Evolutionary conservation across 2,113 vertebrate species (phyloP).

Genomic region (Pteronura brasiliensis): DNA sequence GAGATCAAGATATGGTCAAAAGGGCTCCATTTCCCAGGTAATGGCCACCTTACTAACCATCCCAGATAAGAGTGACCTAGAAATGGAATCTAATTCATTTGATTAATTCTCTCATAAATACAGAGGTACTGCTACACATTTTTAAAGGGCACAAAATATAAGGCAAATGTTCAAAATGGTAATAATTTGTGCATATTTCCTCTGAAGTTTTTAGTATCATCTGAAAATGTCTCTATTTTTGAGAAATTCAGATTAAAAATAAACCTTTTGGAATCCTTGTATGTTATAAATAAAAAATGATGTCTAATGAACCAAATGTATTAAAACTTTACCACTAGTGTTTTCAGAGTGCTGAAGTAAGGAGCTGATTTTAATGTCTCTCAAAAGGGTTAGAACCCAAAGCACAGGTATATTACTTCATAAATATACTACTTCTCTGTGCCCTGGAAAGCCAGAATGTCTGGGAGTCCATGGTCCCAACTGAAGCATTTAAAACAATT

Average conservation of each 20-base stretch:
- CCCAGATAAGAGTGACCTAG: neutral
- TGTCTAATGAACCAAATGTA: neutral
- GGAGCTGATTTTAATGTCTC: neutral
- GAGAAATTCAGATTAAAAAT: neutral
- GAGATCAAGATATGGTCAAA: slow-evolving; percentile 57
- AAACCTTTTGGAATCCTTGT: neutral
- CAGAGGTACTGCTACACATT: neutral
- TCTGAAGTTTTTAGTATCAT: neutral
- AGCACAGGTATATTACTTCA: neutral
- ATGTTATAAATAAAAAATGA: neutral
- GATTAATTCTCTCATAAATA: slow-evolving; percentile 26
- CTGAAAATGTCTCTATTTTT: slow-evolving; percentile 1
- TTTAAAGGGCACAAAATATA: neutral
- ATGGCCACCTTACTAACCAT: neutral
- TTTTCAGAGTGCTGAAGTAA: neutral
- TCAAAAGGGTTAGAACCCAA: neutral
- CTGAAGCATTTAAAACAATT: neutral
- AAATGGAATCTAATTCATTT: neutral
- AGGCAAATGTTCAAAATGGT: neutral
- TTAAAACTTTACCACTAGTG: neutral
- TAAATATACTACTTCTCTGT: neutral
- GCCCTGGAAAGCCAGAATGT: neutral
- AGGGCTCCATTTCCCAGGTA: neutral
- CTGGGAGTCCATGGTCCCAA: neutral
- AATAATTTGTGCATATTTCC: neutral